A percentile compares a stretch with the other conserved stretches of the same genome.
Conservation (phyloP, 1,140 invertebrate species). For the Dryas iulia region DNA sequence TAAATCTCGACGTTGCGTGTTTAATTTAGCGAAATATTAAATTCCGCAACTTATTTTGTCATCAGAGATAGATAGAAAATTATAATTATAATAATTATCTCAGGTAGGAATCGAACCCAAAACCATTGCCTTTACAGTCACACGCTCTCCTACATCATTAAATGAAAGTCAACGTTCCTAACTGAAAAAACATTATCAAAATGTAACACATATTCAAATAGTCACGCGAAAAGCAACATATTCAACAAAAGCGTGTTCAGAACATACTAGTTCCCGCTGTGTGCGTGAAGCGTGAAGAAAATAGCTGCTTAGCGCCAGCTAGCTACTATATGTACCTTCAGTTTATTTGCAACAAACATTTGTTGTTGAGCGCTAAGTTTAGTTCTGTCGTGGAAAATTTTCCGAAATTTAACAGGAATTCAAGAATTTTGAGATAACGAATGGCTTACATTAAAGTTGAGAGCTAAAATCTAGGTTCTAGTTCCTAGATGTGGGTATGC, state of each 20-base stretch:
- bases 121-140: too few relatives aligned
- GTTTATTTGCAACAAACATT: slow-evolving; percentile 50
- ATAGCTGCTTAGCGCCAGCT: slow-evolving; percentile 44
- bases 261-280: slow-evolving; percentile 32
- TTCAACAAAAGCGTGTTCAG: slow-evolving; percentile 32
- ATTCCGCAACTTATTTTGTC: too few relatives aligned
- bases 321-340: slow-evolving; percentile 32
- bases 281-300: slow-evolving; percentile 46
- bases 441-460: not conserved
- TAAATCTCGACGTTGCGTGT: too few relatives aligned
- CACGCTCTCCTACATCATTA: too few relatives aligned
- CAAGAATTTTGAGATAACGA: not conserved
- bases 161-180: too few relatives aligned
- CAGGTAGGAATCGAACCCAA: too few relatives aligned
- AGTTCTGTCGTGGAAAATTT: slow-evolving; percentile 35
- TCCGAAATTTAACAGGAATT: slow-evolving; percentile 31
- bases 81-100: too few relatives aligned
- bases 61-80: too few relatives aligned
- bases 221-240: slow-evolving; percentile 26
- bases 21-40: too few relatives aligned
- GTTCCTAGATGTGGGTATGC: slow-evolving; percentile 2
- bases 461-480: not conserved
- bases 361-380: slow-evolving; percentile 35
- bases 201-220: slow-evolving; percentile 16
- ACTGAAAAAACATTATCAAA: not conserved